Evolutionary conservation across 2,113 vertebrate species (phyloP), one percentile per base, ranked within the genome.

Genomic region (Gambusia affinis): DNA sequence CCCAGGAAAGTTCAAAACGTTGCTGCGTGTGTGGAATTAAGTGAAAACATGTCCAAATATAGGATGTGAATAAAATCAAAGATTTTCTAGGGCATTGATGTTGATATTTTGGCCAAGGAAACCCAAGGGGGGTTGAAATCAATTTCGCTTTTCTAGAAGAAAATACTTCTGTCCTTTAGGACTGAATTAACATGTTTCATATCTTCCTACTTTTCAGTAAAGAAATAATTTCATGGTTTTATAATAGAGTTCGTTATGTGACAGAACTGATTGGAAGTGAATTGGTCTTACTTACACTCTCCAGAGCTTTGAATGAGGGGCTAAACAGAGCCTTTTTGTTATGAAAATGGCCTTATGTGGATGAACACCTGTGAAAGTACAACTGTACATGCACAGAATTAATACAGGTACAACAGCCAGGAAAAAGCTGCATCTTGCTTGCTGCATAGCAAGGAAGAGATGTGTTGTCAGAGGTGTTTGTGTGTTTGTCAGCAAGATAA

Each of bases 11-110:
- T 63, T 75, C 1, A 42, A 44, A 84, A 68, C 24, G 31, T 67
- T 61, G 28, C 60, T 60, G 8, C 72, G 19, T 24, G 51, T 47
- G 71, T 68, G 51, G 57, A 67, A 76, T 84, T 70, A 68, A 7
- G 76, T 82, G 69, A 61, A 80, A 83, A 80, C 78, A 51, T 57
- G 77, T 80, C 68, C 69, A 78, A 85, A 83, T 85, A 51, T 44
- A 15, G 54, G 54, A 39, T 75, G 60, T 85, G 67, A 72, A 86
- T 75, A 61, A 76, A 83, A 73, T 60, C 47, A 67, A 73, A 69
- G 28, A 65, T 72, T 83, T 85, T 79, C 84, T 68, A 27, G 87
- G 63, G 60, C 76, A 85, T 79, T 2, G 3, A 79, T 88, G 67
- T 77, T 30, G 54, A 80, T 69, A 42, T 37, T 12, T 30, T 8